phyloP scores from a whole-genome alignment of 2,113 vertebrate species.

The Nettapus auritus region DNA sequence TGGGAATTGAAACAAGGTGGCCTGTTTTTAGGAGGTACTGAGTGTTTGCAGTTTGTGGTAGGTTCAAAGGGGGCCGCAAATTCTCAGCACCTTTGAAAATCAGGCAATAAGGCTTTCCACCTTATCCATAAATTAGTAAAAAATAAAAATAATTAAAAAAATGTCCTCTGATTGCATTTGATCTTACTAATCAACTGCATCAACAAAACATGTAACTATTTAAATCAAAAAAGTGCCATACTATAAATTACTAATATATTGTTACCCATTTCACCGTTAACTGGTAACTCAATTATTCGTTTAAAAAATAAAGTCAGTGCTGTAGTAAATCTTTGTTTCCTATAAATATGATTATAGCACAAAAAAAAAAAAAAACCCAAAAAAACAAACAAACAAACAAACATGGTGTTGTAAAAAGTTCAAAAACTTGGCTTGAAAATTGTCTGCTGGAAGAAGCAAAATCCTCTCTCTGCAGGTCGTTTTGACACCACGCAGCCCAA shows the following conservation, averaged over 20 bases:
- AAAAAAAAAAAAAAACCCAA: constrained; percentile 67
- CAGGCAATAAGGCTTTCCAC: constrained; percentile 56
- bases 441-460: constrained; percentile 66
- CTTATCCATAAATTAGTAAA: constrained; percentile 61
- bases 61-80: neutral
- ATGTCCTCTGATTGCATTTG: constrained; percentile 74
- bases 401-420: constrained; percentile 71
- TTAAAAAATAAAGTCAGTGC: constrained; percentile 80
- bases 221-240: constrained; percentile 79
- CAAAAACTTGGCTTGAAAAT: constrained; percentile 78
- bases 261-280: constrained; percentile 75
- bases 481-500: constrained; percentile 60
- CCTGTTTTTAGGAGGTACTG: neutral
- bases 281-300: constrained; percentile 73
- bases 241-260: constrained; percentile 74
- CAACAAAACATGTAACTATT: constrained; percentile 61
- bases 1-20: neutral
- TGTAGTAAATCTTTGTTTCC: constrained; percentile 78
- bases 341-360: constrained; percentile 80
- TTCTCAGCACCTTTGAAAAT: constrained; percentile 25
- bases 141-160: constrained; percentile 17
- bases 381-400: constrained; percentile 60
- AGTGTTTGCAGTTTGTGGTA: neutral
- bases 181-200: constrained; percentile 57
- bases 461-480: constrained; percentile 62